Base-by-base conservation (phyloP, 2,888 invertebrate genomes). In the Pristionchus entomophagus region DNA sequence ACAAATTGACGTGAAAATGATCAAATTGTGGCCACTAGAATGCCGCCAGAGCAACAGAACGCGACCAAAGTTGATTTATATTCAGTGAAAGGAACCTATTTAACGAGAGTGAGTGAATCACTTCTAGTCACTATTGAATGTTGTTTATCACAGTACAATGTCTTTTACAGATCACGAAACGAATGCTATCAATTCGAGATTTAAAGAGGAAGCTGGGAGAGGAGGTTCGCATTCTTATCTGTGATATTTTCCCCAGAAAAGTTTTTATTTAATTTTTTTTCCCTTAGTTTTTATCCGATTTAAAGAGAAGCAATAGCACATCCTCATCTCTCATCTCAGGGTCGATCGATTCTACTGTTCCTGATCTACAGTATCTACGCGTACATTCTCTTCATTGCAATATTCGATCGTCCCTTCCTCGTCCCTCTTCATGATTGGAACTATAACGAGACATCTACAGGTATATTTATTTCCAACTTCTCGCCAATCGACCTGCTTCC, bases 381-480 rank as follows among this genome's bases (percentile, higher is more conserved):
- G 12, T 78, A 49, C 78, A 78, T 78, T 32, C 78, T 78, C 49
- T 78, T 26, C 78, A n/a, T 78, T 19, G 38, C 78, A 0, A 49
- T 78, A 17, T 78, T 78, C 78, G 49, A 78, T 51, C 78, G 78
- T 51, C 78, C 78, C 0, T 51, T 49, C 29, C 51, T 78, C 78
- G 6, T 51, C 51, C 78, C 78, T 32, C 78, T 78, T 45, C 78
- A 78, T 2, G 32, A 38, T 1, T 29, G 3, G 22, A 5, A 45
- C 26, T 2, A 4, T 2, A 51, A 78, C 22, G 29, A 51, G 38
- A 17, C 78, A 3, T 2, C 78, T 1, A 22, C 51, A 22, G 78
- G 78, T 78, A 4, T 51, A 17, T 32, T 41, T 35, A 35, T 14
- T 35, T 19, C 22, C n/a, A 59, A 59, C n/a, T n/a, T n/a, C n/a